Conservation (phyloP, 2,113 vertebrate species). For the Meleagris gallopavo region DNA sequence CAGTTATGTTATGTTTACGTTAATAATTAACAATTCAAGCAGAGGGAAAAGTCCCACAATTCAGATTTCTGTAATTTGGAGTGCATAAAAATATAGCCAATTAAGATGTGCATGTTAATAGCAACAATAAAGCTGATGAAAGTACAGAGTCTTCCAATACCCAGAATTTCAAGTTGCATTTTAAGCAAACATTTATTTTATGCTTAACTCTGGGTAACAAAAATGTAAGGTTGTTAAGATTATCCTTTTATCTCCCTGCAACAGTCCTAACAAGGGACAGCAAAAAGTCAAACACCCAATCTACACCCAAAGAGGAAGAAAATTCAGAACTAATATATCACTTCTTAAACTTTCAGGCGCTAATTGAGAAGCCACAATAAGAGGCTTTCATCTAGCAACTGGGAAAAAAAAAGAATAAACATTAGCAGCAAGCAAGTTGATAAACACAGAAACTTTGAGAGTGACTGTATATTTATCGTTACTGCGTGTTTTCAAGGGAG, state of each 20-base stretch:
- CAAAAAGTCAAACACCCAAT: not conserved
- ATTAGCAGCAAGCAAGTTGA: not conserved
- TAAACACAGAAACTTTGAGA: not conserved
- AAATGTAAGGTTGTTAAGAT: constrained; percentile 22
- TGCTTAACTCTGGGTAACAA: not conserved
- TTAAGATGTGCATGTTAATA: not conserved
- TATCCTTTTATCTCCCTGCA: constrained; percentile 57
- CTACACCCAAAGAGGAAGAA: not conserved
- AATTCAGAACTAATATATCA: not conserved
- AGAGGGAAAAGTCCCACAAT: not conserved
- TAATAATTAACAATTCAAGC: not conserved
- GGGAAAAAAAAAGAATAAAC: not conserved
- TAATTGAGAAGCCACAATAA: not conserved
- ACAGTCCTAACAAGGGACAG: constrained; percentile 4
- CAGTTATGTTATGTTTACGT: not conserved
- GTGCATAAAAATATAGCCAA: not conserved
- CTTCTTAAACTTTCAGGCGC: not conserved
- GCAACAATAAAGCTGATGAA: not conserved
- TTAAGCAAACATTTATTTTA: not conserved
- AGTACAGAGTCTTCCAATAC: not conserved
- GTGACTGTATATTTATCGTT: not conserved
- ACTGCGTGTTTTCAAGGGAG: not conserved
- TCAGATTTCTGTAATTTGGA: not conserved
- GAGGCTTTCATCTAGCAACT: not conserved
- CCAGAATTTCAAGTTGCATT: not conserved